Evolutionary conservation across 2,797 vertebrate genomes (phyloP), one percentile per base, ranked within the genome.

Genomic region (Sparidentex hasta): DNA sequence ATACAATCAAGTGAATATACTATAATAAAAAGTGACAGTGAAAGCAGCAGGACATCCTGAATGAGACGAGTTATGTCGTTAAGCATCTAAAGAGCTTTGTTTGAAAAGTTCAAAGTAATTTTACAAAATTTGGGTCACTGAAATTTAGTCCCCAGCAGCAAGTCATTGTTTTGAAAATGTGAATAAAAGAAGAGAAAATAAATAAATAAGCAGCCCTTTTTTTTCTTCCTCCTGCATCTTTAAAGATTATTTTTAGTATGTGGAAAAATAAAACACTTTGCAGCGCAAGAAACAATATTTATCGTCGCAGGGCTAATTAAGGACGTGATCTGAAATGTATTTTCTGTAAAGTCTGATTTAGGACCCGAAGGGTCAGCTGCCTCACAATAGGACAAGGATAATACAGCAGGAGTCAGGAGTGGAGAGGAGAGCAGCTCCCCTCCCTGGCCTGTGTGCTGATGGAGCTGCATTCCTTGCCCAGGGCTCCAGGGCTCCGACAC

Each of bases 41-140:
- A 75, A 74, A 85, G 58, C 69, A 72, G 65, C 57, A 83, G 54
- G 71, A 87, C 65, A 52, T 54, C 21, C 48, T 52, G 65, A 86
- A 65, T 79, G 66, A 75, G 78, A 78, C 72, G 56, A 80, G 33
- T 73, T 59, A 70, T 83, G 67, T 75, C 71, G 57, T 79, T 63
- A 76, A 56, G 67, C 75, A 85, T 90, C 58, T 48, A 2, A 83
- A 73, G 68, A 86, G 73, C 80, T 92, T 92, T 92, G 83, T 90
- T 85, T 86, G 86, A 91, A 90, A 94, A 93, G 91, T 92, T 95
- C 89, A 92, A 90, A 92, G 91, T 91, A 65, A 92, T 94, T 94
- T 93, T 63, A 70, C 70, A 75, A 93, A 92, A 93, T 93, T 88
- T 89, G 78, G 93, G 92, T 93, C 90, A 88, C 85, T 58, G 62